A percentile compares a stretch with the other conserved stretches of the same genome.
Conservation (phyloP, 2,888 invertebrate species). For the Trichopoda pennipes region DNA sequence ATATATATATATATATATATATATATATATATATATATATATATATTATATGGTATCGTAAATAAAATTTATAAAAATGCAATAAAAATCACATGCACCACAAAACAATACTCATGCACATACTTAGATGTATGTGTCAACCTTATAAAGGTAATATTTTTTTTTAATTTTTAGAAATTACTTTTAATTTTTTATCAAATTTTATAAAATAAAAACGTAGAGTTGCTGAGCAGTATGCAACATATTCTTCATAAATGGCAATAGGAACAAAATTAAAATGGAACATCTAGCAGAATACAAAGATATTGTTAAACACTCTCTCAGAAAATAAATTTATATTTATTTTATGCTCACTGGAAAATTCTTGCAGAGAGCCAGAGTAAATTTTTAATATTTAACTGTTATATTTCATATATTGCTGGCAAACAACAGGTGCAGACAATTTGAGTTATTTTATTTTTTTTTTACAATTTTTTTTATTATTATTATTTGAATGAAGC, state of each 20-base stretch:
- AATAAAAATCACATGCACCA: background rate
- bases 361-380: background rate
- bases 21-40: no score
- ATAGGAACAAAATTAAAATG: background rate
- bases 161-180: no score
- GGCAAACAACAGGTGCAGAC: constrained; percentile 61
- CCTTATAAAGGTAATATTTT: no score
- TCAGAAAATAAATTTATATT: background rate
- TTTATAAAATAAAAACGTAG: no score
- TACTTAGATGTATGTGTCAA: background rate
- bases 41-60: background rate
- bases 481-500: constrained; percentile 6
- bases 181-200: no score
- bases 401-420: constrained; percentile 40
- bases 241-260: background rate
- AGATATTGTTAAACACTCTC: background rate
- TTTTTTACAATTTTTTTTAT: background rate
- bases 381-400: background rate
- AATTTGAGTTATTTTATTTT: constrained; percentile 17
- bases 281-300: constrained; percentile 5
- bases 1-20: no score
- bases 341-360: constrained; percentile 39
- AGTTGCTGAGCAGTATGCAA: constrained; percentile 14
- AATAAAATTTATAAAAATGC: background rate
- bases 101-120: background rate